phyloP scores from a whole-genome alignment of 30 jellyfish, hydroid and myxozoan species.

The Aurelia sp. region DNA sequence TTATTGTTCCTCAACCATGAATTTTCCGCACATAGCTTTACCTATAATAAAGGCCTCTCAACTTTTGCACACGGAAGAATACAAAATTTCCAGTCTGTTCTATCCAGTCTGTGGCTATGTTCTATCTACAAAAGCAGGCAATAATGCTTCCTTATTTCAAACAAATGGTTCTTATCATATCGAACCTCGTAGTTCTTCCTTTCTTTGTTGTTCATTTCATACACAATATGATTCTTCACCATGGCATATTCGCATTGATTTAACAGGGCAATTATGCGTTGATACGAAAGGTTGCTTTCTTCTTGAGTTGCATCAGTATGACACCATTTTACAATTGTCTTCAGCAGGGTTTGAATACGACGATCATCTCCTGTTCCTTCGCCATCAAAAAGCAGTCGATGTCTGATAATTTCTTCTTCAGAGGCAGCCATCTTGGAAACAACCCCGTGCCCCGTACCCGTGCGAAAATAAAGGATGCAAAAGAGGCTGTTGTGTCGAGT shows the following conservation, averaged over 20 bases:
- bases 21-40: too few species aligned
- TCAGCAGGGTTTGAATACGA: slow-evolving; percentile 84
- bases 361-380: slow-evolving; percentile 99
- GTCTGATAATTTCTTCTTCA: slow-evolving; percentile 90
- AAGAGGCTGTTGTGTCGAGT: too few species aligned
- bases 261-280: slow-evolving; percentile 74
- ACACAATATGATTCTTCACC: slow-evolving; percentile 87
- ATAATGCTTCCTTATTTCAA: too few species aligned
- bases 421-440: slow-evolving; percentile 44
- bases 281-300: slow-evolving; percentile 86
- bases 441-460: neutral
- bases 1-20: too few species aligned
- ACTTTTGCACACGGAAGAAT: too few species aligned
- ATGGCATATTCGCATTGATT: slow-evolving; percentile 91
- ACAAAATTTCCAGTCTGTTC: too few species aligned
- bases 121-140: too few species aligned
- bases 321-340: slow-evolving; percentile 95
- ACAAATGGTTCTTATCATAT: too few species aligned
- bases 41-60: too few species aligned
- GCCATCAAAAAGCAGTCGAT: slow-evolving; percentile 90
- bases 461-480: neutral
- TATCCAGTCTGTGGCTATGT: too few species aligned
- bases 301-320: slow-evolving; percentile 70
- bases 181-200: slow-evolving; percentile 84
- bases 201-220: slow-evolving; percentile 85